These are phyloP conservation scores for Syngnathus acus DNA, from an alignment of 2,797 vertebrate genomes.

Conservation along the genomic window DNA sequence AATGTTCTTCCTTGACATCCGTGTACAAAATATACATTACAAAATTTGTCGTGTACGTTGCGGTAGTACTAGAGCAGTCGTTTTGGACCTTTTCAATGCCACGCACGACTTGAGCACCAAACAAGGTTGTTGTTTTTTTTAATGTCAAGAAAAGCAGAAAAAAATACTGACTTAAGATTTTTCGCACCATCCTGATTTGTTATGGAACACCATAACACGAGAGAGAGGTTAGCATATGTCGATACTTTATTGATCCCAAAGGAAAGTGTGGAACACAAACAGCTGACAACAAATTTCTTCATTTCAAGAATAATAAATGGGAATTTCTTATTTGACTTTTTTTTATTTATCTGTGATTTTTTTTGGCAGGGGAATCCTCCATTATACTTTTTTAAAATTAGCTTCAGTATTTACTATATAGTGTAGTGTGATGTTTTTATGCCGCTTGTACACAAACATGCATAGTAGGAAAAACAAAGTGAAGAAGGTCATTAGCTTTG, in stretches of 20 bases:
- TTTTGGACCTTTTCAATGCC: no score
- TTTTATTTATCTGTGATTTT: no score
- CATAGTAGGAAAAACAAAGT: constrained; percentile 3
- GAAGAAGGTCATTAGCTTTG: constrained; percentile 16
- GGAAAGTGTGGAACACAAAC: no score
- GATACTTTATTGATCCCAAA: no score
- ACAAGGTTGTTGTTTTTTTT: no score
- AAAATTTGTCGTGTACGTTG: not conserved
- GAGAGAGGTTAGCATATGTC: not conserved
- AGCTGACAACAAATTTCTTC: not conserved
- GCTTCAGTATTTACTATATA: no score
- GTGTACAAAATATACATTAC: not conserved
- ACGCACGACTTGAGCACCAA: no score
- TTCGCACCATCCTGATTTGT: not conserved
- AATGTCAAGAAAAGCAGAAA: not conserved
- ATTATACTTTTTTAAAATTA: no score
- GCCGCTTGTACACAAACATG: not conserved
- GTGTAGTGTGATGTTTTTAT: no score
- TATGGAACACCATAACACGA: not conserved
- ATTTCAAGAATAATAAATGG: not conserved
- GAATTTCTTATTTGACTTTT: no score
- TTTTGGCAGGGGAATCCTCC: no score
- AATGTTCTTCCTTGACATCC: not conserved
- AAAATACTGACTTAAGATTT: not conserved
- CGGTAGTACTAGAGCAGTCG: not conserved